A percentile compares a stretch with the other conserved stretches of the same genome.
Conservation (phyloP, 2,113 vertebrate genomes). For the Macheiramphus alcinus region DNA sequence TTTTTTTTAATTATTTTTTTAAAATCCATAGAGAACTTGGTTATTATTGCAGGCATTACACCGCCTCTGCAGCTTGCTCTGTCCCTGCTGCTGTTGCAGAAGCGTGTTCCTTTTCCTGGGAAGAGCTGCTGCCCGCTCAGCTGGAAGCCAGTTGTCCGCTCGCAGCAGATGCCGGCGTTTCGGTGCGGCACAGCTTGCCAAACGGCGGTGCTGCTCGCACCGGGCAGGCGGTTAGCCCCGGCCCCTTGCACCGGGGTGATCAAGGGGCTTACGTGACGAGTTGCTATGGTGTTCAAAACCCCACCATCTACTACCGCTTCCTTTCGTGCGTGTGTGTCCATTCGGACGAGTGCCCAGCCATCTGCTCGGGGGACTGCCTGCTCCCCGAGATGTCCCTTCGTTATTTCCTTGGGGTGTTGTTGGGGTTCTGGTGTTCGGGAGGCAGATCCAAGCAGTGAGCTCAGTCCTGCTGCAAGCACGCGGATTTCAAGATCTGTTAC, state of each 20-base stretch:
- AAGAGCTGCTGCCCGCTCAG: not conserved
- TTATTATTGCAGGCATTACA: not conserved
- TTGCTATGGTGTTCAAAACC: not conserved
- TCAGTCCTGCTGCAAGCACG: not conserved
- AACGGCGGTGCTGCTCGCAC: not conserved
- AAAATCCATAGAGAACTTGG: not conserved
- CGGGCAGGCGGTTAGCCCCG: not conserved
- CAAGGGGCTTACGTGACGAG: not conserved
- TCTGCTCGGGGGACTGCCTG: not conserved
- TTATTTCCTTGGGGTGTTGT: not conserved
- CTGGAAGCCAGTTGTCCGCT: not conserved
- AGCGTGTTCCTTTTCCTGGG: not conserved
- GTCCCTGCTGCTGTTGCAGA: not conserved
- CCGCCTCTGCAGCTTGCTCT: not conserved
- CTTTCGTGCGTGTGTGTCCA: not conserved
- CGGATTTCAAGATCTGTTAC: not conserved
- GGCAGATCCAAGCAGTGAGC: not conserved
- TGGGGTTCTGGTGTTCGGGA: not conserved
- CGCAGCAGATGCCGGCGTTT: not conserved
- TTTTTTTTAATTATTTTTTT: not conserved
- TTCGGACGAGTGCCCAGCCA: not conserved
- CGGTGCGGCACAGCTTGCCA: not conserved
- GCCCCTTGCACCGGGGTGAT: not conserved
- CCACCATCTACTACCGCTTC: not conserved
- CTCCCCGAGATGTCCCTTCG: not conserved